Evolutionary conservation across 2,113 vertebrate species (phyloP).

Genomic region (Sinocyclocheilus anshuiensis): DNA sequence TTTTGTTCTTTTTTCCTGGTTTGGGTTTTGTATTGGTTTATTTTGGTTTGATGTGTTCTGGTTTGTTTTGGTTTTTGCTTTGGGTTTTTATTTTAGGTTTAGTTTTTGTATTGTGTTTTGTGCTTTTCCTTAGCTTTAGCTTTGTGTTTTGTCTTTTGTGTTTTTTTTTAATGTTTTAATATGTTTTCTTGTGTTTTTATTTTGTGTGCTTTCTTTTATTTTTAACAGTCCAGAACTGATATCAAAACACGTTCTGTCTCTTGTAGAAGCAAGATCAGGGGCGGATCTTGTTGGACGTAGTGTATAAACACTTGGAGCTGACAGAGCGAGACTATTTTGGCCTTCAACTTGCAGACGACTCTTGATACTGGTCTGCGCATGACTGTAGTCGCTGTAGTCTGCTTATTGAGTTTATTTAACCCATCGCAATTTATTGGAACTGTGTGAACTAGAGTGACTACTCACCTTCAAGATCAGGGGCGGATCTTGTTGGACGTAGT

Average conservation of each 20-base stretch:
- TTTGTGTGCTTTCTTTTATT: background rate
- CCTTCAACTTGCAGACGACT: conserved; percentile 93
- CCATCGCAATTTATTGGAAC: too few relatives aligned
- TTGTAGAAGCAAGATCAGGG: conserved; percentile 93
- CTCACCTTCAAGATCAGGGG: conserved; percentile 91
- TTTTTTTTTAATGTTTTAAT: background rate
- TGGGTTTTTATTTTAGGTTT: background rate
- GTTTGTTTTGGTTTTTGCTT: background rate
- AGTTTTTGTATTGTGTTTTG: background rate
- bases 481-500: conserved; percentile 91
- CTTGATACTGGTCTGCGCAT: too few relatives aligned
- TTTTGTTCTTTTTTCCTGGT: background rate
- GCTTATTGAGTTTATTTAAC: too few relatives aligned
- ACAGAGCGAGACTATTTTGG: conserved; percentile 98
- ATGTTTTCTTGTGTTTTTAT: background rate
- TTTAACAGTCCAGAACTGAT: background rate
- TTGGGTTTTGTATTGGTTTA: background rate
- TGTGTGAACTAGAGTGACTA: too few relatives aligned
- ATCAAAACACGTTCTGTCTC: background rate
- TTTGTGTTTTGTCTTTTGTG: background rate
- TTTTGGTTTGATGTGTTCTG: background rate
- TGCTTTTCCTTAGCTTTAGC: background rate
- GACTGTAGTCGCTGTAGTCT: too few relatives aligned
- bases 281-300: conserved; percentile 89
- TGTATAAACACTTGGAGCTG: conserved; percentile 96